Evolutionary conservation across 2,888 invertebrate species (phyloP), one percentile per base, ranked within the genome.

Genomic region (Limnephilus marmoratus): DNA sequence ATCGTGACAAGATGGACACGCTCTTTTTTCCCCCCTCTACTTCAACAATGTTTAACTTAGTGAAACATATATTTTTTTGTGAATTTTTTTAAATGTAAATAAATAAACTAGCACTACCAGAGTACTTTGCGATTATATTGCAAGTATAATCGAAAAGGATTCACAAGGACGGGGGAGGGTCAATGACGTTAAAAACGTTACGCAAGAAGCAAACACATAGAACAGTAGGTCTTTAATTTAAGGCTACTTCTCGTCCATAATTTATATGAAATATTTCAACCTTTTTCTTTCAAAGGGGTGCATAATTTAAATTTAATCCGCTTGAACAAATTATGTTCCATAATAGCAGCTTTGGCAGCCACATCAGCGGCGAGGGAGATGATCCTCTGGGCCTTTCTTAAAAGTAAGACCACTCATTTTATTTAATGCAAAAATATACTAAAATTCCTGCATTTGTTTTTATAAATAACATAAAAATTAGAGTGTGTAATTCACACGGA

Each of bases 271-370:
- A 83, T 83, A 83, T 83, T 83, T 83, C 83, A 83, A 34, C 83
- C 34, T 37, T 37, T 83, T 24, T 83, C 13, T 29, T 15, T 83
- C 83, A 83, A 83, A 83, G 37, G 83, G 83, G 83, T 83, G 37
- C 12, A 83, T 83, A 83, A 83, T 83, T 83, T 83, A 83, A 83
- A 83, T 83, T 83, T 83, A 37, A 83, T 83, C 83, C 83, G 83
- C 37, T 37, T 7, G 83, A 83, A 83, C 83, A 83, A 83, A 83
- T 83, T 83, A 18, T 5, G 83, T 24, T 83, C 24, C 15, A 83
- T 37, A 37, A 37, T 83, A 83, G 83, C 83, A 68, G 53, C 53
- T 68, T 68, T 41, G 41, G 41, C 7, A 18, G 53, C 18, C 31
- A n/a, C 87, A 18, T 34, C 31, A 68, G 45, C 29, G 53, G 45